Percentiles rank a stretch among this genome's conserved stretches.
Conservation (phyloP, 2,888 invertebrate species). For the Hipparchia sbordonii region DNA sequence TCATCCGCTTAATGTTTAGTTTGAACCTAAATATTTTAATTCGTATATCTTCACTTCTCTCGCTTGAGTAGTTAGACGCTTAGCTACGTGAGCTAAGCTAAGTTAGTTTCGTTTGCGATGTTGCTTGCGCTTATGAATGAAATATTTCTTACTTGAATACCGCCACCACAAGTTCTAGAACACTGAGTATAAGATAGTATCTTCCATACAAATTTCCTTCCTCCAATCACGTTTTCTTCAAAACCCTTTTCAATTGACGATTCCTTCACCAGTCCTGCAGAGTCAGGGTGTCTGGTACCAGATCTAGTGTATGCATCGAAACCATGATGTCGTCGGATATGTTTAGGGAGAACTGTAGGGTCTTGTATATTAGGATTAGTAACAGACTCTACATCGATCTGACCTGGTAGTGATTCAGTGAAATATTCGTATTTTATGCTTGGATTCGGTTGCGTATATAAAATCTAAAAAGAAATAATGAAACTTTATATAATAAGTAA, state of each 20-base stretch:
- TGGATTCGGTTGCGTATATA: conserved; percentile 91
- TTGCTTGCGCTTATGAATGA: not conserved
- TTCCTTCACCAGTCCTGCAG: conserved; percentile 52
- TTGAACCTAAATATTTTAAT: too few species aligned
- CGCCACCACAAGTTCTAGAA: conserved; percentile 91
- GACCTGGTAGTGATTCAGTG: conserved; percentile 84
- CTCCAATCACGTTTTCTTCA: conserved; percentile 66
- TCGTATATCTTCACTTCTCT: too few species aligned
- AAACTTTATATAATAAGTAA: not conserved
- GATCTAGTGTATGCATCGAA: conserved; percentile 56
- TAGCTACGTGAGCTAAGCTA: too few species aligned
- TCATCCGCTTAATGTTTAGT: too few species aligned
- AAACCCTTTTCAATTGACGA: conserved; percentile 50
- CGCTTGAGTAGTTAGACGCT: too few species aligned
- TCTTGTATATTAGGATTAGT: conserved; percentile 54
- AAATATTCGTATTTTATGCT: conserved; percentile 96
- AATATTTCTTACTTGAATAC: conserved; percentile 82
- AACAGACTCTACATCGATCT: conserved; percentile 60
- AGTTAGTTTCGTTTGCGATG: too few species aligned
- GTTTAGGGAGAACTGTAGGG: conserved; percentile 58
- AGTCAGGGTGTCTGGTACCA: conserved; percentile 51
- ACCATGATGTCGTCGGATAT: conserved; percentile 66
- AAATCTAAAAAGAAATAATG: conserved; percentile 84
- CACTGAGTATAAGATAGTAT: conserved; percentile 90
- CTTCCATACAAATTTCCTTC: conserved; percentile 88